A percentile compares a stretch with the other conserved stretches of the same genome.
Conservation (phyloP, 2,797 vertebrate species). For the Balearica regulorum region DNA sequence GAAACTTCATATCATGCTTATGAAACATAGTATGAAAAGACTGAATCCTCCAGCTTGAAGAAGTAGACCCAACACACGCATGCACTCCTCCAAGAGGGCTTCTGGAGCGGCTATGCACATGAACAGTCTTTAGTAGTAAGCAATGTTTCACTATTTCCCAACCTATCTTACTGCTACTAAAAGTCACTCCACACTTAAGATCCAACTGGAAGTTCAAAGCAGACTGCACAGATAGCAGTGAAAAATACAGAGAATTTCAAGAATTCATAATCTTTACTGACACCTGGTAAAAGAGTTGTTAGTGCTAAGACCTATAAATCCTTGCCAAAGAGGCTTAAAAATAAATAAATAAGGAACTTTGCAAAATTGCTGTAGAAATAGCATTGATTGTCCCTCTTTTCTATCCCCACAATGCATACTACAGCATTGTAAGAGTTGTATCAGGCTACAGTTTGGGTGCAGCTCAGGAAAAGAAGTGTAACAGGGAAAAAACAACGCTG, state of each 20-base stretch:
- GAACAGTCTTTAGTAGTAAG: background rate
- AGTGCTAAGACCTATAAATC: slow-evolving; percentile 21
- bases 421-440: background rate
- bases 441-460: background rate
- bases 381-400: background rate
- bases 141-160: background rate
- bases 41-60: background rate
- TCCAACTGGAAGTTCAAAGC: background rate
- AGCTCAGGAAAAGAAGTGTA: background rate
- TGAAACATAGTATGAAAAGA: background rate
- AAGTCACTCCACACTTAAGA: background rate
- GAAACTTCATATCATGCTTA: background rate
- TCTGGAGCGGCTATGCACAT: background rate
- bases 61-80: background rate
- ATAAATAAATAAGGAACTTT: slow-evolving; percentile 38
- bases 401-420: background rate
- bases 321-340: slow-evolving; percentile 49
- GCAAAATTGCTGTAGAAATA: background rate
- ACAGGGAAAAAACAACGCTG: background rate
- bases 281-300: slow-evolving; percentile 17
- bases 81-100: background rate
- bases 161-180: background rate
- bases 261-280: slow-evolving; percentile 41
- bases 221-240: background rate
- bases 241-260: slow-evolving; percentile 22